Evolutionary conservation across 2,113 vertebrate genomes (phyloP), one percentile per base, ranked within the genome.

Genomic region (Pseudois nayaur): DNA sequence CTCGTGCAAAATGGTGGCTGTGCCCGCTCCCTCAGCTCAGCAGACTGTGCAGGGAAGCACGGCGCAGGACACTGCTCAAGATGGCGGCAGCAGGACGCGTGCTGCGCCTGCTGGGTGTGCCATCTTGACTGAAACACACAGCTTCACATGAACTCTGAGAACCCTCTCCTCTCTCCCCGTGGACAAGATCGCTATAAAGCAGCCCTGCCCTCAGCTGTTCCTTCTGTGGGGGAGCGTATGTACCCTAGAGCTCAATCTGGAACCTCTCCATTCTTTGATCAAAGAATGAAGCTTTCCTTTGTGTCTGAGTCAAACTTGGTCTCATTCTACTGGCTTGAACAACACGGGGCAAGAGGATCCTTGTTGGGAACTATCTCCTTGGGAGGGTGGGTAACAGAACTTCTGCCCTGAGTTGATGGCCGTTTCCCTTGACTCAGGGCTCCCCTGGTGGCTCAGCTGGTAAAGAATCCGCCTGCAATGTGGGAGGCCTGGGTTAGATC

Each of bases 391-490:
- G 33, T 83, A 25, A 25, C 21, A 55, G 50, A 55, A 87, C 21
- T 45, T 29, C 54, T n/a, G 16, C 25, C 55, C 67, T 45, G 19
- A 15, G 19, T 67, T 64, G 50, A 74, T 23, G 67, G 36, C 14
- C 62, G 55, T 57, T 89, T 91, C n/a, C 92, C 87, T 90, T 95
- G 62, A 21, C 11, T 43, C 81, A 82, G 5, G 36, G 21, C n/a
- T 25, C 40, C 36, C 67, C 67, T 74, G 36, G 67, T 40, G 67
- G 67, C 36, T 74, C 36, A 40, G 67, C 21, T 40, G 36, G 67
- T 74, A 25, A 40, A 12, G 67, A 40, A 74, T 25, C 21, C 5
- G 0, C 36, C 67, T 74, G 67, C 67, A 74, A 2, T 40, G 67
- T 1, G 0, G 36, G 10, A 40, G 21, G 67, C 67, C 67, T 74